phyloP scores from a whole-genome alignment of 2,797 vertebrate species.

The Dryobates pubescens region DNA sequence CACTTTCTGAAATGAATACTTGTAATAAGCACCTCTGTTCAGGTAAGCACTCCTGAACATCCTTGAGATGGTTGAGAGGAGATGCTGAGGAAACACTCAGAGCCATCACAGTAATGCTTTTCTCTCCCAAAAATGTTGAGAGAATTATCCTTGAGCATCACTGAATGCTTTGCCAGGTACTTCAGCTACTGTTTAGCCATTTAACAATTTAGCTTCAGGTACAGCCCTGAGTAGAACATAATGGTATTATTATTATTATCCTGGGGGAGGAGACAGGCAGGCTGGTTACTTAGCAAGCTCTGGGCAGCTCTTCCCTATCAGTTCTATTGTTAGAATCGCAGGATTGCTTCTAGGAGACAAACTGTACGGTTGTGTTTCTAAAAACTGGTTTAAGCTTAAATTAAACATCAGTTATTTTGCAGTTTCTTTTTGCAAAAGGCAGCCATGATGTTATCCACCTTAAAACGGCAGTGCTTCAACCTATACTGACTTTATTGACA shows the following conservation, averaged over 20 bases:
- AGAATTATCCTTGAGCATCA: constrained; percentile 14
- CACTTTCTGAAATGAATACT: constrained; percentile 30
- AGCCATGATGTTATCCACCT: not conserved
- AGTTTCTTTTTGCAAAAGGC: not conserved
- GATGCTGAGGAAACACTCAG: constrained; percentile 30
- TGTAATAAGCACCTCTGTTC: constrained; percentile 47
- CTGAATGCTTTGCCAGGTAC: not conserved
- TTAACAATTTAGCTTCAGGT: not conserved
- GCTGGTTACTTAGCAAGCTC: not conserved
- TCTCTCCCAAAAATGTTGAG: not conserved
- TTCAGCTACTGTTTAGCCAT: not conserved
- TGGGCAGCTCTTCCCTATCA: not conserved
- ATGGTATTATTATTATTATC: not conserved
- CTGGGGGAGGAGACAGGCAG: not conserved
- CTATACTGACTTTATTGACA: not conserved
- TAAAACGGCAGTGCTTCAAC: not conserved
- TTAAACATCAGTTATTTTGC: not conserved
- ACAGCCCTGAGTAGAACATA: not conserved
- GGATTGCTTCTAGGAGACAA: not conserved
- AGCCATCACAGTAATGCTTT: not conserved
- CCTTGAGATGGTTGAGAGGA: constrained; percentile 26
- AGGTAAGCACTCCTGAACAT: constrained; percentile 57
- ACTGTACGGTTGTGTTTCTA: not conserved
- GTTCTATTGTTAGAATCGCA: constrained; percentile 23
- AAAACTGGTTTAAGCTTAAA: not conserved